A percentile compares a stretch with the other conserved stretches of the same genome.
Evolutionary conservation across 2,113 vertebrate species (phyloP).

Genomic region (Ibidorhyncha struthersii): DNA sequence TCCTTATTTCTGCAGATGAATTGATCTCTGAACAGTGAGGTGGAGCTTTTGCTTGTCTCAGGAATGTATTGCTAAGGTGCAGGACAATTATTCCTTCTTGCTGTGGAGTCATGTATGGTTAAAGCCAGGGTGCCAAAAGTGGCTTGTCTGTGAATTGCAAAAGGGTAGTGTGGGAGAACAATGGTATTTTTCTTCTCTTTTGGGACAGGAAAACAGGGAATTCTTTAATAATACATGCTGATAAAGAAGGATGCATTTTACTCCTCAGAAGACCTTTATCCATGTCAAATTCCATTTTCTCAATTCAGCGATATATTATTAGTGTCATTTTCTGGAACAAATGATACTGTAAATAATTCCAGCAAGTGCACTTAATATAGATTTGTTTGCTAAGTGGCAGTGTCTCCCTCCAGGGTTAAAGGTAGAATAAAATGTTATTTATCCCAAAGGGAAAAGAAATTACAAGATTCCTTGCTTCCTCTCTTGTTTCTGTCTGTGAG

Average conservation of each 20-base stretch:
- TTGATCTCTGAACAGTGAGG: background rate
- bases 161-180: background rate
- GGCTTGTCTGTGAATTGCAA: background rate
- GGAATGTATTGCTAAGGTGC: background rate
- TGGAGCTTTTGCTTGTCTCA: background rate
- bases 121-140: background rate
- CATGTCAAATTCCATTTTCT: constrained; percentile 35
- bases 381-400: constrained; percentile 38
- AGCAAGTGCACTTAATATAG: constrained; percentile 68
- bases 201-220: background rate
- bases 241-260: background rate
- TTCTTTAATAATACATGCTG: background rate
- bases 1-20: background rate
- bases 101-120: background rate
- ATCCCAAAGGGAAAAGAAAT: background rate
- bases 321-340: constrained; percentile 62
- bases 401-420: constrained; percentile 24
- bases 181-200: background rate
- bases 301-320: constrained; percentile 27
- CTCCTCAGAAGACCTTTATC: constrained; percentile 6
- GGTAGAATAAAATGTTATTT: constrained; percentile 52
- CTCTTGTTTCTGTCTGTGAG: background rate
- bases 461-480: background rate
- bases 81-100: background rate
- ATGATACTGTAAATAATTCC: constrained; percentile 65